Evolutionary conservation across 35 echinoderm and acorn worm species (phyloP), one percentile per base, ranked within the genome.

Genomic region (Holothuria glaberrima): DNA sequence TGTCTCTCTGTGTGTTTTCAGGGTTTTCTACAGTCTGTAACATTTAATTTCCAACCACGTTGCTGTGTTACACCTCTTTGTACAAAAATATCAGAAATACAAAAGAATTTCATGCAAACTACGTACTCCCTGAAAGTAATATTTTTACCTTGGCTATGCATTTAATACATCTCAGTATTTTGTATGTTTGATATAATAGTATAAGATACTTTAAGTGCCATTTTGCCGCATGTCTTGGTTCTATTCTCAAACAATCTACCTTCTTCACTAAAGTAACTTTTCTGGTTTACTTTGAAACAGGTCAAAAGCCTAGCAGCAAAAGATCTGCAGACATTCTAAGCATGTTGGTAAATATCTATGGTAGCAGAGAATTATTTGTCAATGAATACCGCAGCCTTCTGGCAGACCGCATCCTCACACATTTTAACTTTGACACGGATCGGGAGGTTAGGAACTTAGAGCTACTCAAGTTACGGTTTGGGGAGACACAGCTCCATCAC

Each of bases 271-370:
- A 35, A 24, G 48, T 82, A 16, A 57, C 16, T 61, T 45, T 54
- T 3, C 50, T 54, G 50, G 16, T 17, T 54, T 54, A 7, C 12
- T 54, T 54, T 54, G 12, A 54, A 54, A 48, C 44, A 98, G 96
- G 87, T 60, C 87, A 93, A 28, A 98, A 91, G 58, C 89, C 91
- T 30, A 92, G 89, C 72, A 93, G 96, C 89, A 87, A 93, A 34
- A 71, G 96, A 21, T 95, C 96, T 30, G 95, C 97, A 19, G 93
- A 99, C 89, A 99, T 99, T 41, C 92, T 99, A 28, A 99, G 97
- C 56, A 99, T 90, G 69, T 60, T 99, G 63, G 97, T 99, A 73
- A 99, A 95, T 34, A 95, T 95, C 83, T 95, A 95, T 29, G 97
- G 93, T 5, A 95, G 93, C 48, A 60, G 97, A 2, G 93, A 99